These are phyloP conservation scores for Alosa sapidissima DNA, from an alignment of 2,797 vertebrate genomes.

Conservation along the genomic window DNA sequence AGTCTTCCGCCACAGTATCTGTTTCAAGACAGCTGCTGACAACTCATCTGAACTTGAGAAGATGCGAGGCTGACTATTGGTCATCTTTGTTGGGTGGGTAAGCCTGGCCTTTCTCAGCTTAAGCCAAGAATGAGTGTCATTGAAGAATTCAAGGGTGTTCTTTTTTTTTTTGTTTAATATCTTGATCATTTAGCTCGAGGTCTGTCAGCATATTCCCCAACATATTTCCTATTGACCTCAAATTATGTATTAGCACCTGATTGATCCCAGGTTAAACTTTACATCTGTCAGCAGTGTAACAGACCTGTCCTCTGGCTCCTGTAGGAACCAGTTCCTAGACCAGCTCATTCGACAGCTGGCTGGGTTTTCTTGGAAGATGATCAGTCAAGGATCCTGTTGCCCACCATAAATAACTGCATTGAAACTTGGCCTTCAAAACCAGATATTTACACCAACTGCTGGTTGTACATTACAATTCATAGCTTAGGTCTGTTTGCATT, in stretches of 20 bases:
- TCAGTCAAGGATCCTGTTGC: conserved; percentile 53
- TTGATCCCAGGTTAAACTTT: conserved; percentile 45
- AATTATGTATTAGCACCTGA: conserved; percentile 53
- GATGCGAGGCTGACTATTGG: conserved; percentile 59
- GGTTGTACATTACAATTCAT: background rate
- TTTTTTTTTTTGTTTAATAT: background rate
- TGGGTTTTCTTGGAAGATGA: conserved; percentile 43
- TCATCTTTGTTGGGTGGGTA: conserved; percentile 53
- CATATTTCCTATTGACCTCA: conserved; percentile 37
- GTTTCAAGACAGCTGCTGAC: conserved; percentile 76
- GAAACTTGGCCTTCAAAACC: conserved; percentile 43
- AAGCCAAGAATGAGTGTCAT: conserved; percentile 14
- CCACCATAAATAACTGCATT: conserved; percentile 44
- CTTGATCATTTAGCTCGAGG: conserved; percentile 13
- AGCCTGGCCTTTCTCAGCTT: conserved; percentile 49
- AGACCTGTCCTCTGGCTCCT: conserved; percentile 38
- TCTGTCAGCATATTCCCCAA: conserved; percentile 27
- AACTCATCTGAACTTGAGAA: conserved; percentile 71
- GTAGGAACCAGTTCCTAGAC: conserved; percentile 35
- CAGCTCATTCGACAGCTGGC: conserved; percentile 59
- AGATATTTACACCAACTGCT: conserved; percentile 29
- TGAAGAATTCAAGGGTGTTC: conserved; percentile 20
- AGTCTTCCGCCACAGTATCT: conserved; percentile 64
- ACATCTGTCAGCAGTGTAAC: conserved; percentile 51
- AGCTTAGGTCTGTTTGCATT: background rate